Conservation (phyloP, 2,888 invertebrate genomes). For the Hyppa rectilinea region DNA sequence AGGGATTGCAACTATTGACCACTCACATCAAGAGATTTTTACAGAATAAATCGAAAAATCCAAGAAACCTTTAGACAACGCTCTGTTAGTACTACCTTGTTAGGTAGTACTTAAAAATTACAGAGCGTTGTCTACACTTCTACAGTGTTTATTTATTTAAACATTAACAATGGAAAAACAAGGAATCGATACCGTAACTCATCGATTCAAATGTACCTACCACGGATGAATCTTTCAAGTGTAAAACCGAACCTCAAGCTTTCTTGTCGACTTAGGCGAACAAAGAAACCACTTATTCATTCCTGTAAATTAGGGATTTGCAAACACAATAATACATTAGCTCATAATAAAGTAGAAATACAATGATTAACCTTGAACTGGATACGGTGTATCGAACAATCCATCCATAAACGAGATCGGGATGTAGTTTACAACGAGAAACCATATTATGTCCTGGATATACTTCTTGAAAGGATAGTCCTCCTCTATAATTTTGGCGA, state of each 20-base stretch:
- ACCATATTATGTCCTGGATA: conserved; percentile 78
- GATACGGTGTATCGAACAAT: conserved; percentile 76
- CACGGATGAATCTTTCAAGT: neutral
- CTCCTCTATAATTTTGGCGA: conserved; percentile 75
- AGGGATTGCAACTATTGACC: too few relatives aligned
- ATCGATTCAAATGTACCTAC: neutral
- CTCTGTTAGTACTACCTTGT: neutral
- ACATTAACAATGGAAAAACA: neutral
- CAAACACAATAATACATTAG: neutral
- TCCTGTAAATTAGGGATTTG: neutral
- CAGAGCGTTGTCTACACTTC: neutral
- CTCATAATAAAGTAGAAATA: neutral
- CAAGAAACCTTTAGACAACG: neutral
- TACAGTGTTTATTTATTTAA: neutral
- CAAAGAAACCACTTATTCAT: neutral
- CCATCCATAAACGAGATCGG: conserved; percentile 79
- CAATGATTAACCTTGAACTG: conserved; percentile 76
- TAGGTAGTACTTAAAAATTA: too few relatives aligned
- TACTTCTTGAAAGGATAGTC: conserved; percentile 59
- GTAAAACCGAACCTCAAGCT: neutral
- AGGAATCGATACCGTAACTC: neutral
- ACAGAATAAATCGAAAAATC: too few relatives aligned
- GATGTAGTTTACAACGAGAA: conserved; percentile 71
- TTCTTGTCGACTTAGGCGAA: neutral
- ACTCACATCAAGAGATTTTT: too few relatives aligned